Evolutionary conservation across 2,113 vertebrate species (phyloP).

Genomic region (Eurystomus gularis): DNA sequence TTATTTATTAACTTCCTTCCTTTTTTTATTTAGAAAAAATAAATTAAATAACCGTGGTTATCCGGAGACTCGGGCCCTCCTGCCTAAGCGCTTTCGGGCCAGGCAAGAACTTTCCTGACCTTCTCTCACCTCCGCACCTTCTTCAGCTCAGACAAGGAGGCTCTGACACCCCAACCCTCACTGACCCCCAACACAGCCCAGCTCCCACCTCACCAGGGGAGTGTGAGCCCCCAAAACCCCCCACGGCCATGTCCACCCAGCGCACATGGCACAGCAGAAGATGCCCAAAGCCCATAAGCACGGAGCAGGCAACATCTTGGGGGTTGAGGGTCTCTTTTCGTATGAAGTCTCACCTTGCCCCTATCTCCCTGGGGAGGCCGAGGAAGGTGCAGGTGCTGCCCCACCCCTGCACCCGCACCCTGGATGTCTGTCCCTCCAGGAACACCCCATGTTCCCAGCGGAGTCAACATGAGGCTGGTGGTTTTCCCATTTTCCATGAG

Average conservation of each 20-base stretch:
- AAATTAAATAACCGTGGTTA: constrained; percentile 70
- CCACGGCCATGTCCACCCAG: too few species aligned
- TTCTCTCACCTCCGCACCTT: neutral
- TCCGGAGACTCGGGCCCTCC: neutral
- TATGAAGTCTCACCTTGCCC: neutral
- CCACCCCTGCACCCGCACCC: neutral
- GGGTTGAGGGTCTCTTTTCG: neutral
- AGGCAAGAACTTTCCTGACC: constrained; percentile 10
- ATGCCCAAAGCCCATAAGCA: accelerated
- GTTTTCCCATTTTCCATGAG: neutral
- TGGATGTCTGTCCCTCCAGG: too few species aligned
- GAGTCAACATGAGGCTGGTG: neutral
- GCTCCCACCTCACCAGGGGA: accelerated
- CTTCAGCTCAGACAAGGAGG: neutral
- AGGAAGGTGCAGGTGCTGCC: neutral
- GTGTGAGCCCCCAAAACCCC: neutral
- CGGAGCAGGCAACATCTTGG: neutral
- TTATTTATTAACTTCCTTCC: constrained; percentile 79
- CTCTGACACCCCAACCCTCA: neutral
- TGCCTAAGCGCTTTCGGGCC: neutral
- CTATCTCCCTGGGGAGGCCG: neutral
- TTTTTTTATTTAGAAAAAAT: constrained; percentile 54
- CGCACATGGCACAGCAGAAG: neutral
- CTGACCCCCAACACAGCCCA: neutral
- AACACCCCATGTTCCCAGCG: neutral